Evolutionary conservation across 2,113 vertebrate species (phyloP), one percentile per base, ranked within the genome.

Genomic region (Odontesthes bonariensis): DNA sequence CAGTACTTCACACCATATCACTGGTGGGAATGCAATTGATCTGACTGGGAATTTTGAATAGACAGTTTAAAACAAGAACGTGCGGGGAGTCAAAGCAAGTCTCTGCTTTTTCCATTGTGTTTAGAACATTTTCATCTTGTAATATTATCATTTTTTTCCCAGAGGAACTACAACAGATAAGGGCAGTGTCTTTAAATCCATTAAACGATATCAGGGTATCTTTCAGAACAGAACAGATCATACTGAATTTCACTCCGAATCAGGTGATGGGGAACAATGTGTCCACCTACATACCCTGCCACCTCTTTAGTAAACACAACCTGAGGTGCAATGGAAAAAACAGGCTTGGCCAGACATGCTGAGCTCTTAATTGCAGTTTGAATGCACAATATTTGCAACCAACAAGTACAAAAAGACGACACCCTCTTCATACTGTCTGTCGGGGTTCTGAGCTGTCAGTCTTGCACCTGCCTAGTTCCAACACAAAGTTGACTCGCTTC

Each of bases 401-500:
- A 78, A 72, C 27, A 73, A 58, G 53, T 61, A 19, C 33, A 46
- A 60, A 23, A 68, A 47, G 35, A 3, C 11, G 31, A 38, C 35
- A 38, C 35, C 35, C 35, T 38, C 7, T 8, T 73, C 59, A 7
- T 47, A 22, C 33, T 42, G 9, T 12, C 55, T 12, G 23, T 27
- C 6, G 40, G 22, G 20, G 32, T 52, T 47, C 19, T 22, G 19
- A 46, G 55, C 67, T 75, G 69, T 6, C 52, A 20, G 23, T 11
- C 16, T 32, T 19, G 44, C 81, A 84, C 71, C 85, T 74, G 77
- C 42, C 12, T 20, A 23, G 46, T 52, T 40, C 22, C 64, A 46
- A 75, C 19, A n/a, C 73, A 62, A 84, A 90, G 86, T 88, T 85
- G 65, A 6, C 67, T 40, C 53, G n/a, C 6, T 7, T 54, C 33